Base-by-base conservation (phyloP, 2,113 vertebrate species). In the Glareola pratincola region DNA sequence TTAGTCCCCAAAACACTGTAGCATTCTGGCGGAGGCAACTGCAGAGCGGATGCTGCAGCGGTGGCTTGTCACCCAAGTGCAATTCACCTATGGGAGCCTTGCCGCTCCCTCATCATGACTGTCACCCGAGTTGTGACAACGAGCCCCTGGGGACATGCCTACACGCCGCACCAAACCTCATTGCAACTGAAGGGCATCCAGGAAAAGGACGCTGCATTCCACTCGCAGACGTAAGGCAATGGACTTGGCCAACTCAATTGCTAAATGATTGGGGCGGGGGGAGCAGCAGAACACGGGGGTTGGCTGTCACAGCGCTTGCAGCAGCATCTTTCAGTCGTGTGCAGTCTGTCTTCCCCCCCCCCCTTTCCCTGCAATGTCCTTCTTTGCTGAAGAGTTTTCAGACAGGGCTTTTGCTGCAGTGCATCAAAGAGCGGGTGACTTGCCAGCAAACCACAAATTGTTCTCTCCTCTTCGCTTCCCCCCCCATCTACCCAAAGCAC, bases 351-450 rank as follows among this genome's bases (percentile, higher is more conserved):
- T 36, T 11, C 12, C 41, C 24, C 36, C 39, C n/a, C 7, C 51
- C 32, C 57, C n/a, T 50, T 51, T 37, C 76, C 94, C 95, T 89
- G 96, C 96, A 96, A 93, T 94, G 96, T 91, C 94, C 94, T 97
- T 95, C 88, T 88, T 71, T 13, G 90, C 78, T 14, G 83, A 86
- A 93, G 71, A 88, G 79, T 68, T 78, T 6, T 57, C 92, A 72
- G 69, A 57, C 63, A 16, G 89, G 88, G 86, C 66, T 95, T 96
- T 89, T 96, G 95, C 97, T 96, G 97, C 97, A 97, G 95, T 97
- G 96, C 96, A 94, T 94, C 97, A 92, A 16, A 82, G 91, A 75
- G 95, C 29, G 91, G 92, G 62, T 79, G 91, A 18, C 45, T 72
- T 94, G 96, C 95, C 94, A 96, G 94, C 94, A 60, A 60, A 68